Percentiles rank a stretch among this genome's conserved stretches.
Conservation (phyloP, 2,888 invertebrate species). For the Diarsia mendica region DNA sequence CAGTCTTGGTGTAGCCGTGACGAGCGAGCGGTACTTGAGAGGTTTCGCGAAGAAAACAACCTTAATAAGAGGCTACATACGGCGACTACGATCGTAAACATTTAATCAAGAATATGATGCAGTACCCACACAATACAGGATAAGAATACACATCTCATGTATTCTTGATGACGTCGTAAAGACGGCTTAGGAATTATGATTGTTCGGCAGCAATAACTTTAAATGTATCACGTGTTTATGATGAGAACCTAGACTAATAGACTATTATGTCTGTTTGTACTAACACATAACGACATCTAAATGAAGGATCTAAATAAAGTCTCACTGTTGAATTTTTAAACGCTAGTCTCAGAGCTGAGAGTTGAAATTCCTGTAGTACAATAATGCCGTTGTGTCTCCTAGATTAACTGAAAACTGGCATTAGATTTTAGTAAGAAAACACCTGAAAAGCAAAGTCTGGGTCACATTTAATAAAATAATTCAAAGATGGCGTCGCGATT, state of each 20-base stretch:
- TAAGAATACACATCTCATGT: conserved; percentile 39
- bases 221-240: conserved; percentile 18
- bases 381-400: background rate
- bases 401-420: background rate
- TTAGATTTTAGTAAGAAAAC: background rate
- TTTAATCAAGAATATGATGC: conserved; percentile 64
- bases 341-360: background rate
- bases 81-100: conserved; percentile 63
- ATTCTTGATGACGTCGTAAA: conserved; percentile 45
- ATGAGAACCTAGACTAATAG: background rate
- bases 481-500: conserved; percentile 17
- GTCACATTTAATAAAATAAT: conserved; percentile 14
- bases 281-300: background rate
- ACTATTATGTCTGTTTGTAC: background rate
- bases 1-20: conserved; percentile 59
- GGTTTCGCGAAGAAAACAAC: conserved; percentile 67
- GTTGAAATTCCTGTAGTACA: background rate
- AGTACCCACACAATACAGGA: conserved; percentile 32
- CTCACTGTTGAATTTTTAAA: background rate
- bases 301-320: background rate
- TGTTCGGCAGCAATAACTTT: conserved; percentile 8
- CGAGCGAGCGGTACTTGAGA: conserved; percentile 56
- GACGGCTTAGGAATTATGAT: conserved; percentile 19
- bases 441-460: conserved; percentile 10
- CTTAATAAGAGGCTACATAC: conserved; percentile 61